Conservation (phyloP, 2,113 vertebrate genomes). For the Sander lucioperca region DNA sequence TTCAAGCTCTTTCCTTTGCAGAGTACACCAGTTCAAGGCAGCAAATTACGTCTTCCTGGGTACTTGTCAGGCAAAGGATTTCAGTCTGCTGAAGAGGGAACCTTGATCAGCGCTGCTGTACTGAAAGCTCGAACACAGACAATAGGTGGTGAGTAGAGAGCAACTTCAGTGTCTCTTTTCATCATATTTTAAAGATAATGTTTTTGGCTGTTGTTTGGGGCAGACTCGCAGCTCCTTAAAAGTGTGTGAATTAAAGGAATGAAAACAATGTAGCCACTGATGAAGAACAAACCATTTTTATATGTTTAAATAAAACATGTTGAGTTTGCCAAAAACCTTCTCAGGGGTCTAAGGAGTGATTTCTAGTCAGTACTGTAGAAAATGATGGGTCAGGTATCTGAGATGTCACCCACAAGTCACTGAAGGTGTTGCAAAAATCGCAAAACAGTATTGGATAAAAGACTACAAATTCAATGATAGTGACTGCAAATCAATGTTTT, state of each 20-base stretch:
- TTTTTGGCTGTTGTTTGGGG: background rate
- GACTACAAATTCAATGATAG: background rate
- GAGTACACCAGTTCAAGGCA: constrained; percentile 94
- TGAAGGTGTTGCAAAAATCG: background rate
- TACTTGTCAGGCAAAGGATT: constrained; percentile 97
- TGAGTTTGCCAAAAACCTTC: background rate
- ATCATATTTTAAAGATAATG: background rate
- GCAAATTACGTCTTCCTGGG: constrained; percentile 95
- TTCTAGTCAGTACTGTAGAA: background rate
- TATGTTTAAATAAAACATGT: background rate
- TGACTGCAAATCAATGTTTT: background rate
- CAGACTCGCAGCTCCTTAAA: background rate
- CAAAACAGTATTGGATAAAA: background rate
- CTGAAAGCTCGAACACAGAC: constrained; percentile 90
- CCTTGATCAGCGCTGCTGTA: constrained; percentile 91
- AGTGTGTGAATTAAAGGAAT: background rate
- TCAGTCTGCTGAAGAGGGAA: constrained; percentile 93
- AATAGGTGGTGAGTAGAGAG: constrained; percentile 83
- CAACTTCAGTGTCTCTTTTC: background rate
- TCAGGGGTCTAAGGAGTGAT: background rate
- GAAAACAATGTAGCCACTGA: background rate
- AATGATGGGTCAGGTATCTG: background rate
- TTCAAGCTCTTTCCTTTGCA: constrained; percentile 62
- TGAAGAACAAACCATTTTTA: background rate
- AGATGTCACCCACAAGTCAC: background rate